Percentiles rank a stretch among this genome's conserved stretches.
Conservation (phyloP, 2,797 vertebrate species). For the Buceros bicornis region DNA sequence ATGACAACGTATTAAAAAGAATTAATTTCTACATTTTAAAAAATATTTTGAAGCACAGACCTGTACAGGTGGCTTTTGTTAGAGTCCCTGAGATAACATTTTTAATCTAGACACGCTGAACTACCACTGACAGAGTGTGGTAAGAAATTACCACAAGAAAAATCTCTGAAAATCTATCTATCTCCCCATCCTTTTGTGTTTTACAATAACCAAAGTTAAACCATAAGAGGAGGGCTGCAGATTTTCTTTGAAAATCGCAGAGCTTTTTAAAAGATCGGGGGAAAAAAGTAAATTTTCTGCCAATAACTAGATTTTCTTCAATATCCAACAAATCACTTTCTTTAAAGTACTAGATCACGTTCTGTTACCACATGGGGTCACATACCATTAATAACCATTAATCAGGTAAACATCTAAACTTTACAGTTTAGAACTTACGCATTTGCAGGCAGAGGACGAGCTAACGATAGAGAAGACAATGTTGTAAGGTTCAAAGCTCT, state of each 20-base stretch:
- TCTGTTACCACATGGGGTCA: neutral
- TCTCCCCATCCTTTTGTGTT: neutral
- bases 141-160: neutral
- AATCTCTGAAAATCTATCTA: neutral
- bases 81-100: neutral
- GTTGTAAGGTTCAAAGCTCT: neutral
- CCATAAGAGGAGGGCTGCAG: neutral
- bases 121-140: neutral
- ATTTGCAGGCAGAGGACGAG: neutral
- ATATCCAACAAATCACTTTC: neutral
- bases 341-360: neutral
- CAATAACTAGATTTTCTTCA: neutral
- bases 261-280: neutral
- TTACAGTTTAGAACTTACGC: neutral
- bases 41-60: neutral
- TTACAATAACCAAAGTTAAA: neutral
- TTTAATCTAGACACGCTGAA: neutral
- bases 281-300: accelerated
- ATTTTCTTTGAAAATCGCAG: neutral
- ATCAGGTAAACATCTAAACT: neutral
- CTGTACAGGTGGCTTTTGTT: neutral
- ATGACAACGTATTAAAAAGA: neutral
- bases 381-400: neutral
- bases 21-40: neutral
- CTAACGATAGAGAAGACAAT: neutral